These are phyloP conservation scores for Coelopa frigida DNA, from an alignment of 1,140 invertebrate genomes.

Conservation along the genomic window DNA sequence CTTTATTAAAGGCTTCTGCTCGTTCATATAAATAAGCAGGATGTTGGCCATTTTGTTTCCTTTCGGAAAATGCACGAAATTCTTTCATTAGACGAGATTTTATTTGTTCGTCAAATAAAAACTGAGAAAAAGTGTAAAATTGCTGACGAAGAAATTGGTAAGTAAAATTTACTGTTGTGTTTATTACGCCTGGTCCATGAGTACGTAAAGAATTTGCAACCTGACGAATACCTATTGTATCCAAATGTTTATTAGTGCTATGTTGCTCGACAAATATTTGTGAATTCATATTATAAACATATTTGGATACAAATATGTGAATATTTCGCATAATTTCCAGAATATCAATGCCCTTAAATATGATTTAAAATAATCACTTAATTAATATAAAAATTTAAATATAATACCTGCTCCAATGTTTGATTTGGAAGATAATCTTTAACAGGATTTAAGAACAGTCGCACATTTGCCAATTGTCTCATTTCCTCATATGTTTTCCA, in stretches of 20 bases:
- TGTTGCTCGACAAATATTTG: conserved; percentile 92
- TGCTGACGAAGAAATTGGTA: conserved; percentile 95
- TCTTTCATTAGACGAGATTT: conserved; percentile 92
- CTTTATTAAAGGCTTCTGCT: conserved; percentile 92
- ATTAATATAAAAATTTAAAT: background rate
- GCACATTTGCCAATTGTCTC: conserved; percentile 82
- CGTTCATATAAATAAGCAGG: conserved; percentile 76
- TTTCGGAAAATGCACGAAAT: conserved; percentile 63
- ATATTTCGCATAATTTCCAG: conserved; percentile 97
- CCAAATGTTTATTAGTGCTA: conserved; percentile 90
- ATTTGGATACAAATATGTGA: conserved; percentile 88
- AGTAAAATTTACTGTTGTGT: conserved; percentile 94
- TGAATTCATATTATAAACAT: conserved; percentile 94
- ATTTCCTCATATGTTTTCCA: conserved; percentile 97
- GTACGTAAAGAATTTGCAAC: conserved; percentile 97
- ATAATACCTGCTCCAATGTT: conserved; percentile 77
- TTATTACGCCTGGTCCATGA: conserved; percentile 96
- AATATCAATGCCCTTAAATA: conserved; percentile 80
- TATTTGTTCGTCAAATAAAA: conserved; percentile 97
- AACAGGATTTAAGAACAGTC: conserved; percentile 73
- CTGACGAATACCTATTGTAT: conserved; percentile 92
- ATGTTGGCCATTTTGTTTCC: conserved; percentile 42
- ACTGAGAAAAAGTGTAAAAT: conserved; percentile 93
- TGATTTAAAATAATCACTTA: conserved; percentile 4
- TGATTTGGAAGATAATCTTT: conserved; percentile 93